Evolutionary conservation across 1,140 invertebrate species (phyloP).

Genomic region (Drosophila jambulina): DNA sequence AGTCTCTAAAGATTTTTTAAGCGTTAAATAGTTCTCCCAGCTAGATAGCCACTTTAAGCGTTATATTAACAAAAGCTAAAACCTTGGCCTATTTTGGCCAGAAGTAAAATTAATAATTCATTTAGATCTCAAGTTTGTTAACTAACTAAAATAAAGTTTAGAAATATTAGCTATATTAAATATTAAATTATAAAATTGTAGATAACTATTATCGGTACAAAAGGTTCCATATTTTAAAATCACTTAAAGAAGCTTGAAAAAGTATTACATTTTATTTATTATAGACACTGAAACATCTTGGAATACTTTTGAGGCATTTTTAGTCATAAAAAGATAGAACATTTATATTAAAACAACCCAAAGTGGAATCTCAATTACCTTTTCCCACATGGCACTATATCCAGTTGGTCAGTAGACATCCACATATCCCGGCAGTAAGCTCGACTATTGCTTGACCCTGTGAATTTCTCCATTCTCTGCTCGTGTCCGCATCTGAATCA

Average conservation of each 20-base stretch:
- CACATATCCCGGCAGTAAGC: slow-evolving; percentile 7
- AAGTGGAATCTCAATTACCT: background rate
- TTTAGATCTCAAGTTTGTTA: background rate
- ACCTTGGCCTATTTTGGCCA: background rate
- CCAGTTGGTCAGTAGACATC: slow-evolving; percentile 26
- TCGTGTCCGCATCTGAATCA: slow-evolving; percentile 7
- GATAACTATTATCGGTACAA: background rate
- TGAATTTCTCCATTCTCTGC: slow-evolving; percentile 34
- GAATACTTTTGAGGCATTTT: background rate
- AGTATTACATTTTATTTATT: background rate
- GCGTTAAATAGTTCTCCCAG: background rate
- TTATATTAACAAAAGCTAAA: background rate
- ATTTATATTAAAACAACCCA: background rate
- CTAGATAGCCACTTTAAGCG: background rate
- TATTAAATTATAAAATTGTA: background rate
- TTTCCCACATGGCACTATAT: background rate
- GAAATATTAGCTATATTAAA: background rate
- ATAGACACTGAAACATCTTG: background rate
- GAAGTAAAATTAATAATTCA: background rate
- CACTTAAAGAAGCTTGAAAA: background rate
- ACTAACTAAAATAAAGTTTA: background rate
- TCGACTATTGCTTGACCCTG: slow-evolving; percentile 47
- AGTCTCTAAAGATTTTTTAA: too few relatives aligned
- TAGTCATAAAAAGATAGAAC: background rate
- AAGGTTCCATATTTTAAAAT: too few relatives aligned